Conservation (phyloP, 1,140 invertebrate species). For the Trichogramma pretiosum region DNA sequence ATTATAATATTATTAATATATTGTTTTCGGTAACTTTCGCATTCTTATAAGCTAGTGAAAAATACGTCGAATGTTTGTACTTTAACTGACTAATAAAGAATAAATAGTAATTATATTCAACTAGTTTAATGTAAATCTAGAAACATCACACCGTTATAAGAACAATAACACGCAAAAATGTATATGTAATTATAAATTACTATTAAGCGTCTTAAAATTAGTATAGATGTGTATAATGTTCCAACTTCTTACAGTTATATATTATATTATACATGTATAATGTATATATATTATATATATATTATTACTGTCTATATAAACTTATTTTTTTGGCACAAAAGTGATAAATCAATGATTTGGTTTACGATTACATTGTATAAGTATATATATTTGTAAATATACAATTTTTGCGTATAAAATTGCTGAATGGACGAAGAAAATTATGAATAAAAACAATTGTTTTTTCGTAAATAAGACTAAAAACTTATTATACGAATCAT, state of each 20-base stretch:
- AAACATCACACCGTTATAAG: constrained; percentile 18
- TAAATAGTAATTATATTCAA: constrained; percentile 28
- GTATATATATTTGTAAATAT: constrained; percentile 8
- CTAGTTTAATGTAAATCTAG: constrained; percentile 17
- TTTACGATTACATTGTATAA: constrained; percentile 7
- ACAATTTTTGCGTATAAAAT: constrained; percentile 11
- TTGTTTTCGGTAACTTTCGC: constrained; percentile 27
- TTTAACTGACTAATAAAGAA: constrained; percentile 46
- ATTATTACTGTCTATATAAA: constrained; percentile 13
- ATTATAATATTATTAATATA: no score
- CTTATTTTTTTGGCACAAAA: constrained; percentile 18
- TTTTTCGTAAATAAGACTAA: constrained; percentile 10
- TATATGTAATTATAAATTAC: constrained; percentile 6
- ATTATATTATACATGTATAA: no score
- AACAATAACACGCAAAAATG: constrained; percentile 14
- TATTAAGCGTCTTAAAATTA: constrained; percentile 13
- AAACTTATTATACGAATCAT: constrained; percentile 14
- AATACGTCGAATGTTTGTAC: constrained; percentile 48
- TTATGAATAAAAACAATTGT: constrained; percentile 15
- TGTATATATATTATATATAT: no score
- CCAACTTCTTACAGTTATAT: constrained; percentile 5
- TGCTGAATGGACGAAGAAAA: constrained; percentile 5
- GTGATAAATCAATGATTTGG: constrained; percentile 9
- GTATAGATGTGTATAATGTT: constrained; percentile 8
- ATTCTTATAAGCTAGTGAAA: constrained; percentile 36